Evolutionary conservation across 2,888 invertebrate species (phyloP).

Genomic region (Dryobotodes eremita): DNA sequence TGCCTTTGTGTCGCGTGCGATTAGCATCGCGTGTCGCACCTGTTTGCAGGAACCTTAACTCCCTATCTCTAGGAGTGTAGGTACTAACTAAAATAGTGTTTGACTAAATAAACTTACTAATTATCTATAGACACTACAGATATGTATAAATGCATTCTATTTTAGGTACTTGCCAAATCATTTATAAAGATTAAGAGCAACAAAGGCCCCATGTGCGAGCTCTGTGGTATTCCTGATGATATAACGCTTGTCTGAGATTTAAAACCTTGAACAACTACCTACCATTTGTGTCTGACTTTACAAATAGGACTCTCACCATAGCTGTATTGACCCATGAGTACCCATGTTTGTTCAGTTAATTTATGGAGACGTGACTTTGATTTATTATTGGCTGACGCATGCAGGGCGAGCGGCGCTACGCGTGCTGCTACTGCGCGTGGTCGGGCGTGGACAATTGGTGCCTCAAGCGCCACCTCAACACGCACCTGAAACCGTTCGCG

Average conservation of each 20-base stretch:
- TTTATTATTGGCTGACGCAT: neutral
- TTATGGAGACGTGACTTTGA: neutral
- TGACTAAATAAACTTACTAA: too few relatives aligned
- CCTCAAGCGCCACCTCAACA: slow-evolving; percentile 97
- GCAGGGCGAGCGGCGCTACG: slow-evolving; percentile 93
- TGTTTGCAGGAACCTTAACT: too few relatives aligned
- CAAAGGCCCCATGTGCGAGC: neutral
- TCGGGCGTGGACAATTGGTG: slow-evolving; percentile 98
- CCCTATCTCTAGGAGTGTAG: too few relatives aligned
- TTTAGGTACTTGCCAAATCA: neutral
- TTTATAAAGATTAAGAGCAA: neutral
- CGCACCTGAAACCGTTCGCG: slow-evolving; percentile 97
- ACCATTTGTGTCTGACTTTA: neutral
- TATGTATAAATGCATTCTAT: neutral
- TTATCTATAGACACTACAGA: too few relatives aligned
- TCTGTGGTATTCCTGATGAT: neutral
- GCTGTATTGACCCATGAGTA: neutral
- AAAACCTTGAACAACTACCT: neutral
- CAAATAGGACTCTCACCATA: neutral
- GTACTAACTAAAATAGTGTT: too few relatives aligned
- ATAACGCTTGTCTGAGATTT: neutral
- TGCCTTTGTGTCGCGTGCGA: too few relatives aligned
- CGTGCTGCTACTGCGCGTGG: slow-evolving; percentile 98
- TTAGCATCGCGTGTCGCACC: too few relatives aligned
- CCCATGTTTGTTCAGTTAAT: neutral